phyloP scores from a whole-genome alignment of 2,113 vertebrate species.

The Channa maculata region DNA sequence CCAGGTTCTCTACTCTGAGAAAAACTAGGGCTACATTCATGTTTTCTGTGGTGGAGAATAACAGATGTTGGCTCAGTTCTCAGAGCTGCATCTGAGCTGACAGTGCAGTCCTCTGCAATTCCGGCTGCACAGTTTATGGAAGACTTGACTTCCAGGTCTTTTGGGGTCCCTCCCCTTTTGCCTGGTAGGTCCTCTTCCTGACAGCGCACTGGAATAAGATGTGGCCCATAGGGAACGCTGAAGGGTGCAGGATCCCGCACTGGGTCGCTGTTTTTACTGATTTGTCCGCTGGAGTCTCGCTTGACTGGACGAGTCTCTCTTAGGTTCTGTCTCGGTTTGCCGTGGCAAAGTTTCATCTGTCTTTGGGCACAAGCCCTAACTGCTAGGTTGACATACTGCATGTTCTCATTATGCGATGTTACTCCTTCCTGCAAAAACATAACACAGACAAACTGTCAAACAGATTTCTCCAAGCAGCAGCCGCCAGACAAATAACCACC shows the following conservation, averaged over 20 bases:
- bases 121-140: not conserved
- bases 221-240: slow-evolving; percentile 82
- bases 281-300: slow-evolving; percentile 56
- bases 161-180: not conserved
- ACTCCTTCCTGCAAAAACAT: slow-evolving; percentile 82
- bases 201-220: slow-evolving; percentile 85
- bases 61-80: not conserved
- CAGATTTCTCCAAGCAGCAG: not conserved
- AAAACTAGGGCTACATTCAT: not conserved
- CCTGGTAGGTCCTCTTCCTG: not conserved
- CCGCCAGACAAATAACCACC: not conserved
- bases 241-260: not conserved
- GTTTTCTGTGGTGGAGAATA: not conserved
- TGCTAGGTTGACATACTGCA: slow-evolving; percentile 89
- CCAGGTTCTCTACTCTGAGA: not conserved
- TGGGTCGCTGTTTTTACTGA: slow-evolving; percentile 14
- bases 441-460: not conserved
- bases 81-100: not conserved
- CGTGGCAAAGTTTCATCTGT: slow-evolving; percentile 29
- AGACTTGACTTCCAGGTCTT: slow-evolving; percentile 1
- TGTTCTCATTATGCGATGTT: slow-evolving; percentile 88
- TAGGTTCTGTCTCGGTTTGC: not conserved
- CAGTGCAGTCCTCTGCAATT: not conserved
- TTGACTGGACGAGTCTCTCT: slow-evolving; percentile 46
- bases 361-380: slow-evolving; percentile 78